These are phyloP conservation scores for Aethes cnicana DNA, from an alignment of 2,888 invertebrate genomes.

Conservation along the genomic window DNA sequence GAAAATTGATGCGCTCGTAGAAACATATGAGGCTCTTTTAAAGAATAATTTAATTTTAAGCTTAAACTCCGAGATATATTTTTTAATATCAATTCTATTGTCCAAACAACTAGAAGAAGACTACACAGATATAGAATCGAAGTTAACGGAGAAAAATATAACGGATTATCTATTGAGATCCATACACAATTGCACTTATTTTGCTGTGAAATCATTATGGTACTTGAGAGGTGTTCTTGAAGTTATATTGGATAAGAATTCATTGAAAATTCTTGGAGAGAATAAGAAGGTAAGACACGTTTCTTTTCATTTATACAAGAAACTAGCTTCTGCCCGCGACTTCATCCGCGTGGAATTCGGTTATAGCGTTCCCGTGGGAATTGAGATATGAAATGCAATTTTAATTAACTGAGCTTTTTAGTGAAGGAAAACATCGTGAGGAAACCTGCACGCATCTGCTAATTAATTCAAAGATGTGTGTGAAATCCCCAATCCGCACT, in stretches of 20 bases:
- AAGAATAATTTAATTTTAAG: constrained; percentile 84
- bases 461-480: too few relatives aligned
- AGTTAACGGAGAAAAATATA: constrained; percentile 40
- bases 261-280: constrained; percentile 85
- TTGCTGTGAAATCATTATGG: constrained; percentile 86
- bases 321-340: too few relatives aligned
- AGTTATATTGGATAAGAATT: constrained; percentile 83
- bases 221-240: constrained; percentile 80
- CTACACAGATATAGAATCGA: constrained; percentile 46
- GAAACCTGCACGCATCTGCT: too few relatives aligned
- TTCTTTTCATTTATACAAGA: too few relatives aligned
- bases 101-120: constrained; percentile 71
- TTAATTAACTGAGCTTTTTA: too few relatives aligned
- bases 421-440: too few relatives aligned
- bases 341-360: too few relatives aligned
- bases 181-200: constrained; percentile 89
- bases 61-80: constrained; percentile 86
- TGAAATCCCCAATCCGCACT: too few relatives aligned
- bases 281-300: constrained; percentile 85
- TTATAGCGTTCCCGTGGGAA: too few relatives aligned
- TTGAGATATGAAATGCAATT: too few relatives aligned
- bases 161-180: constrained; percentile 44
- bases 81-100: constrained; percentile 85
- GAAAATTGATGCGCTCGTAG: constrained; percentile 78
- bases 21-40: constrained; percentile 83